Base-by-base conservation (phyloP, 2,888 invertebrate genomes). In the Ophioninae sp. region DNA sequence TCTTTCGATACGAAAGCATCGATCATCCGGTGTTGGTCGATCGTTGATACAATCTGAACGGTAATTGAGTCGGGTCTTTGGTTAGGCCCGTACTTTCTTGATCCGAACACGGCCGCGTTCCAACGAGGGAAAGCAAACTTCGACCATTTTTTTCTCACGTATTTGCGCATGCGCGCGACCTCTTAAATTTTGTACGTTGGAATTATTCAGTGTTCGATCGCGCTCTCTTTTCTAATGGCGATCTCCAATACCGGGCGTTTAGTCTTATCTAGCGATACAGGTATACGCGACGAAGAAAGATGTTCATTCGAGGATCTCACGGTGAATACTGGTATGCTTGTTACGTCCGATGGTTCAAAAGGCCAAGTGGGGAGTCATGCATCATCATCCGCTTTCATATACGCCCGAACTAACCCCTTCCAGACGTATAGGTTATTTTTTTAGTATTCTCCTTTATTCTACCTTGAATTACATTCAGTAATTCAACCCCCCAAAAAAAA, bases 41-140 rank as follows among this genome's bases (percentile, higher is more conserved):
- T 10, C 7, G 59, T 41, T 61, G 23, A 57, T 41, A 59, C 23
- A 78, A 75, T 84, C 81, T 39, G 59, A 39, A 57, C 7, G 21
- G 39, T 8, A 21, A 41, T 21, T 20, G 41, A 68, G 21, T 17
- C 10, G 73, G 20, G 72, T 37, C 21, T 64, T 67, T 62, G 30
- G 10, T 7, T 75, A 59, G 5, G 50, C 1, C 30, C 39, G 30
- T 70, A 83, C 78, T 86, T 87, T 86, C 86, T 83, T 70, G 81
- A 85, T 75, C 56, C 75, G 80, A 80, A 82, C 74, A 82, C 74
- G 82, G 79, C 83, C 75, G 61, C 75, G 79, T 84, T 84, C 59
- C 82, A 72, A 73, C 79, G 79, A 85, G 88, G 88, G 89, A 89
- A 89, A 89, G 88, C 87, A n/a, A 50, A 17, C 72, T 76, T 69